A percentile compares a stretch with the other conserved stretches of the same genome.
Conservation (phyloP, 2,888 invertebrate species). For the Drosophila prostipennis region DNA sequence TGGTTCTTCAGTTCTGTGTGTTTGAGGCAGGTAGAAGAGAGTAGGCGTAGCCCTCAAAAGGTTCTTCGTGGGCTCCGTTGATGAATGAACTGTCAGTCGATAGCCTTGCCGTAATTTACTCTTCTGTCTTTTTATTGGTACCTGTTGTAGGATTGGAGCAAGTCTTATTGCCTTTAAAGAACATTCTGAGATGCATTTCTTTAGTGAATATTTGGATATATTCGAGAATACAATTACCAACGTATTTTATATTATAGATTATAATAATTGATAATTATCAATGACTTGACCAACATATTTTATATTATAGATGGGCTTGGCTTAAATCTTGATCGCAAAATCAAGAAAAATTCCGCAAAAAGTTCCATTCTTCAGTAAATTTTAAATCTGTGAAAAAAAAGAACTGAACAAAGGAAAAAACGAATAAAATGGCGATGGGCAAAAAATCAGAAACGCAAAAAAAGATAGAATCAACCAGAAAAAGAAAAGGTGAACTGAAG, state of each 20-base stretch:
- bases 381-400: conserved; percentile 32
- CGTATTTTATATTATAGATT: too few species aligned
- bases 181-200: background rate
- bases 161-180: background rate
- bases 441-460: conserved; percentile 29
- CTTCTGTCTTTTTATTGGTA: conserved; percentile 11
- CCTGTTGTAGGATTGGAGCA: conserved; percentile 13
- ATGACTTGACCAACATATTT: too few species aligned
- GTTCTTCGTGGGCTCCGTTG: conserved; percentile 12
- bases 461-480: conserved; percentile 16
- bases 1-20: conserved; percentile 20
- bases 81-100: conserved; percentile 49
- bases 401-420: conserved; percentile 40
- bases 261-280: too few species aligned
- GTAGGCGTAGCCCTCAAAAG: conserved; percentile 12
- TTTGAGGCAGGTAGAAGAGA: conserved; percentile 20
- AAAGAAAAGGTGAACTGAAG: conserved; percentile 17
- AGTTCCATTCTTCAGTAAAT: conserved; percentile 52
- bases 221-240: too few species aligned
- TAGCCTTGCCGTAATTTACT: conserved; percentile 3
- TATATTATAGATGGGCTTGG: too few species aligned
- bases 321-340: too few species aligned
- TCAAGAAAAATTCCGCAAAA: conserved; percentile 25
- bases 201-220: too few species aligned
- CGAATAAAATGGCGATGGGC: conserved; percentile 20